Conservation (phyloP, 37 sponge, comb jelly and placozoan species). For the Amphimedon queenslandica region DNA sequence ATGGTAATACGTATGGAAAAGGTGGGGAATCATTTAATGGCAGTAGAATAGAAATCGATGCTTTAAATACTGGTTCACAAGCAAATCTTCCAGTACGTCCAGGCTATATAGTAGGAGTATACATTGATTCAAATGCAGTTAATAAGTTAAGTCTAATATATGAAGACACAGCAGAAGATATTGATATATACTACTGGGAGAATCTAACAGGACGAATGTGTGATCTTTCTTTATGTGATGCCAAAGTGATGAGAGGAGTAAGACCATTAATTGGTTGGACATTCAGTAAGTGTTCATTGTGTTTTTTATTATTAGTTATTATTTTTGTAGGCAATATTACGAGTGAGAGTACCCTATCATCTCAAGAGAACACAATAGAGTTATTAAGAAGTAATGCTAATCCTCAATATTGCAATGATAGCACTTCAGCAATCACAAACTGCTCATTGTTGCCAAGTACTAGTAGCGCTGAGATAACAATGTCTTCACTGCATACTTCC, state of each 20-base stretch:
- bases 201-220: neutral
- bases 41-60: neutral
- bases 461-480: too few relatives aligned
- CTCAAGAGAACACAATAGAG: too few relatives aligned
- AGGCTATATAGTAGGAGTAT: conserved; percentile 10
- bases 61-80: neutral
- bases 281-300: neutral
- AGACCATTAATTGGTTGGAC: neutral
- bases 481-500: too few relatives aligned
- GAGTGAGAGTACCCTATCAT: too few relatives aligned
- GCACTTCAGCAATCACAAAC: too few relatives aligned
- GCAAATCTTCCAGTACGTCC: neutral
- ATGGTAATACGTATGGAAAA: neutral
- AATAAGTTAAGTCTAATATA: neutral
- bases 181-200: conserved; percentile 9
- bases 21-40: neutral
- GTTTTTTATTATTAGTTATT: too few relatives aligned
- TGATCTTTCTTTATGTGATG: conserved; percentile 13
- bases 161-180: neutral
- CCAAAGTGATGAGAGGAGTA: neutral
- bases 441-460: too few relatives aligned
- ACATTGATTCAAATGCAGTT: neutral
- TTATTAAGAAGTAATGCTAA: too few relatives aligned
- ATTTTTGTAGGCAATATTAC: too few relatives aligned
- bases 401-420: too few relatives aligned